Percentiles rank a stretch among this genome's conserved stretches.
Evolutionary conservation across 2,113 vertebrate genomes (phyloP).

Genomic region (Murina feae): DNA sequence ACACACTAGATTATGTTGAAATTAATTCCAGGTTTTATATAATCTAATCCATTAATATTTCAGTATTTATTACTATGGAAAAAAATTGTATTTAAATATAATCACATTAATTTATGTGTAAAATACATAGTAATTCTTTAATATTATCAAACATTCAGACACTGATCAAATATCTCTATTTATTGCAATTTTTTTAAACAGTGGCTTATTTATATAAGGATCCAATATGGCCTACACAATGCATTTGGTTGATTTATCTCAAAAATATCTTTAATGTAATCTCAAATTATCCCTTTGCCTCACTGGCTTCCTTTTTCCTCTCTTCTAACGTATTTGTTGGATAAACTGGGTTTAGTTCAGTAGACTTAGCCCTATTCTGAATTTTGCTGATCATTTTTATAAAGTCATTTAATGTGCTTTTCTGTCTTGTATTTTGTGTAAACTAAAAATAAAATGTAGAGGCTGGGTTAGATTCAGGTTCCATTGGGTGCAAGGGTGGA

Average conservation of each 20-base stretch:
- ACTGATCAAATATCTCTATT: background rate
- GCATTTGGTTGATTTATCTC: background rate
- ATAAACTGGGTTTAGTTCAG: background rate
- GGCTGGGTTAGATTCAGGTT: background rate
- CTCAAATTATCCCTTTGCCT: background rate
- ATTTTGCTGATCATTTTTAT: background rate
- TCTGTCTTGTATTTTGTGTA: background rate
- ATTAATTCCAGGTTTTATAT: background rate
- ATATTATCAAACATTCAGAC: background rate
- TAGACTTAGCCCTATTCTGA: conserved; percentile 3
- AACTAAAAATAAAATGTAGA: background rate
- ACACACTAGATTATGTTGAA: background rate
- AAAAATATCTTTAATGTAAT: background rate
- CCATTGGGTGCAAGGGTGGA: background rate
- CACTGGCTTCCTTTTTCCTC: background rate
- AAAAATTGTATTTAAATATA: background rate
- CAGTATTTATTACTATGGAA: background rate
- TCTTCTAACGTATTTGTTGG: background rate
- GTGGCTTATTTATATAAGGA: background rate
- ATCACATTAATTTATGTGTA: background rate
- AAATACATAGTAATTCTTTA: background rate
- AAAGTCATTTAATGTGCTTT: background rate
- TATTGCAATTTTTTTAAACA: background rate
- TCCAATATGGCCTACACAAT: background rate
- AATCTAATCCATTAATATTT: background rate